A percentile compares a stretch with the other conserved stretches of the same genome.
Evolutionary conservation across 2,113 vertebrate genomes (phyloP).

Genomic region (Peucedramus taeniatus): DNA sequence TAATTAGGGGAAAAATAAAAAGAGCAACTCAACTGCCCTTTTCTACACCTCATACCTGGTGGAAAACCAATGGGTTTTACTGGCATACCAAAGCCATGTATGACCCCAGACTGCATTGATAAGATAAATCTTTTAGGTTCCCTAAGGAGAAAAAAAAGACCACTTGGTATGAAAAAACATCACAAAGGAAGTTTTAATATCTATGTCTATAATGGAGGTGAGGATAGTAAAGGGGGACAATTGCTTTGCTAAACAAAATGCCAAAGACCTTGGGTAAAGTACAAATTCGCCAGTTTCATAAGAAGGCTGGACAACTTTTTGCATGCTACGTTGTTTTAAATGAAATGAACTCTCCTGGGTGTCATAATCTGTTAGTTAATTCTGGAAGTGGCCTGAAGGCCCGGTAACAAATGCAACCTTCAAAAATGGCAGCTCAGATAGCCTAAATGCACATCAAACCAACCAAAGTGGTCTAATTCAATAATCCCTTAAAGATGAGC

Average conservation of each 20-base stretch:
- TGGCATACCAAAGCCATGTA: neutral
- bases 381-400: conserved; percentile 16
- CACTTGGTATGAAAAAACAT: neutral
- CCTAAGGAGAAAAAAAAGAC: neutral
- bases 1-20: neutral
- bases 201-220: neutral
- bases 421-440: conserved; percentile 13
- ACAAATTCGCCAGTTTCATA: neutral
- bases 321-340: neutral
- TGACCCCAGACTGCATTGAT: neutral
- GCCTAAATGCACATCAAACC: neutral
- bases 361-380: conserved; percentile 37
- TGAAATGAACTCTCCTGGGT: neutral
- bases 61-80: neutral
- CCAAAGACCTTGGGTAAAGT: neutral
- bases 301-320: neutral
- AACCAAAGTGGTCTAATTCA: conserved; percentile 6
- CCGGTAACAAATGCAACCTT: conserved; percentile 27
- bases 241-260: neutral
- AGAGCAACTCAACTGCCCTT: neutral
- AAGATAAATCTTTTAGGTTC: neutral
- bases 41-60: neutral
- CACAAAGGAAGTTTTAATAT: neutral
- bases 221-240: neutral
- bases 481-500: neutral